phyloP scores from a whole-genome alignment of 1,140 invertebrate genomes.

The Drosophila busckii region DNA sequence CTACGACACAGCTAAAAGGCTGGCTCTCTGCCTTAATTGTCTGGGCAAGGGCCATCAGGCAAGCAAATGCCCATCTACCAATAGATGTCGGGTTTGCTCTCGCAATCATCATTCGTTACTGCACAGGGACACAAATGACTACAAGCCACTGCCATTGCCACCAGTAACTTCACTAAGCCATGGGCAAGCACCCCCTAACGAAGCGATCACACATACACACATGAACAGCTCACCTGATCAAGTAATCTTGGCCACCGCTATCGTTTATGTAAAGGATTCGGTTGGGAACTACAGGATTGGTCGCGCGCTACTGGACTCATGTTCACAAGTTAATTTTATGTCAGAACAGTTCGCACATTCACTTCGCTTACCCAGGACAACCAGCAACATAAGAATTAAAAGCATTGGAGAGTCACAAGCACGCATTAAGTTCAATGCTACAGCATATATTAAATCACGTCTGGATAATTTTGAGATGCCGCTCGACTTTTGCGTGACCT shows the following conservation, averaged over 20 bases:
- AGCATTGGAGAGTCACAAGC: no score
- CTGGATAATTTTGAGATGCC: slow-evolving; percentile 1
- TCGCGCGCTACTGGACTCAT: neutral
- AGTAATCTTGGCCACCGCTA: slow-evolving; percentile 2
- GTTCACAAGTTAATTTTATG: no score
- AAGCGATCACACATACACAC: neutral
- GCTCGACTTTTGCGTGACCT: slow-evolving; percentile 9
- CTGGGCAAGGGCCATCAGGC: no score
- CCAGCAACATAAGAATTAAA: no score
- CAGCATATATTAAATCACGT: no score
- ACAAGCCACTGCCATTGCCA: neutral
- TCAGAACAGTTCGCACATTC: no score
- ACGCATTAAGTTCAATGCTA: no score
- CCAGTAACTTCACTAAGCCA: neutral
- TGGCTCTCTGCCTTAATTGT: neutral
- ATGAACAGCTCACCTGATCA: neutral
- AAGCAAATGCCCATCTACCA: neutral
- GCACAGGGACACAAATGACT: neutral
- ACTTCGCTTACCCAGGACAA: no score
- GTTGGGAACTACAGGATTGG: neutral
- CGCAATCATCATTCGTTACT: neutral
- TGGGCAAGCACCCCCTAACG: neutral
- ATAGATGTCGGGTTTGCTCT: neutral
- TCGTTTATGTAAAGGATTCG: neutral
- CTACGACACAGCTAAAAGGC: neutral